A percentile compares a stretch with the other conserved stretches of the same genome.
Conservation (phyloP, 2,797 vertebrate species). For the Xerus rutilus region DNA sequence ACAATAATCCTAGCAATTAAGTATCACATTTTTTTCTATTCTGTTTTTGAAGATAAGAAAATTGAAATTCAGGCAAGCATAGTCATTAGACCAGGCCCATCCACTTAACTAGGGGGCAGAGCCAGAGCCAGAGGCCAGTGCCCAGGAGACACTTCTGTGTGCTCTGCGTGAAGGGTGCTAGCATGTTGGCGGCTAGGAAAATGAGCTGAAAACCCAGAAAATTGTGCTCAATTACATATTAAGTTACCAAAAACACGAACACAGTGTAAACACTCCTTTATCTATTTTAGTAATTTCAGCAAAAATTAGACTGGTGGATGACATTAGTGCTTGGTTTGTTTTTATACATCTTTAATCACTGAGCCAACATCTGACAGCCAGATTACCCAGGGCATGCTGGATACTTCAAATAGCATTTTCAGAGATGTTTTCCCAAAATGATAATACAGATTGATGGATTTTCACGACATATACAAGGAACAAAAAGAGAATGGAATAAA, state of each 20-base stretch:
- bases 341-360: constrained; percentile 58
- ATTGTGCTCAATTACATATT: neutral
- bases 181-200: neutral
- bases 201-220: constrained; percentile 41
- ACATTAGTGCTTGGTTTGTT: constrained; percentile 59
- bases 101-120: neutral
- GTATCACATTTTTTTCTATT: neutral
- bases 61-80: neutral
- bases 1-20: neutral
- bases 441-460: constrained; percentile 66
- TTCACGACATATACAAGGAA: constrained; percentile 67
- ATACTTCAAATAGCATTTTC: constrained; percentile 69
- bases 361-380: constrained; percentile 72
- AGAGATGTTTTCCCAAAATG: constrained; percentile 68
- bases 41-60: constrained; percentile 33
- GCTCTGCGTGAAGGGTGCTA: neutral
- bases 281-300: constrained; percentile 63
- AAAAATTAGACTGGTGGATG: constrained; percentile 64
- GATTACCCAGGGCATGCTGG: constrained; percentile 63
- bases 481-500: constrained; percentile 61
- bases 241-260: constrained; percentile 46
- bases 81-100: neutral
- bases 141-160: neutral
- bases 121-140: neutral
- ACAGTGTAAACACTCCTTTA: constrained; percentile 56